Evolutionary conservation across 2,113 vertebrate genomes (phyloP), one percentile per base, ranked within the genome.

Genomic region (Rattus rattus): DNA sequence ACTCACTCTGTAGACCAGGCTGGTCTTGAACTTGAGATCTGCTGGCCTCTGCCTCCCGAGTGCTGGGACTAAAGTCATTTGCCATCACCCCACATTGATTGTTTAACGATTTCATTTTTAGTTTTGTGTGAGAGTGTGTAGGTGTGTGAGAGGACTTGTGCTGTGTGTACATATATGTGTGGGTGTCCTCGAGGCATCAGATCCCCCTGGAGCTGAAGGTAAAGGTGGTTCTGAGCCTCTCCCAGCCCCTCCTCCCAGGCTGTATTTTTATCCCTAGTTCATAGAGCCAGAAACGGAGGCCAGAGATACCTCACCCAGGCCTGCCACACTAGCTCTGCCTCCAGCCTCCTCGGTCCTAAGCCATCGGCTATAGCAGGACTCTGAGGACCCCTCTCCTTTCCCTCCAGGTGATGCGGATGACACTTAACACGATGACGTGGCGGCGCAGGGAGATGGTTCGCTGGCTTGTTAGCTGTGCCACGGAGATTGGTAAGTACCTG

Each of bases 351-450:
- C 13, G 9, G 39, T n/a, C n/a, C 63, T 65, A 19, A 47, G 39
- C 13, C 56, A 17, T 67, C 49, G 0, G 4, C 39, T 39, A 11
- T 2, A 47, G 81, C 63, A 14, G 39, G 59, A 47, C 47, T 52
- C 54, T 4, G 28, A 72, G 81, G 52, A 24, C 7, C 28, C 14
- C 2, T 12, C 11, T 39, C 59, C 12, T 5, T 0, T 0, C n/a
- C 4, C 43, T 26, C 0, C 77, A 98, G 98, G 98, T 98, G 47
- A 98, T 98, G 98, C 96, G 98, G 54, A 98, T 98, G 98, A 98
- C 98, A 0, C 91, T 98, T 73, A 98, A 96, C 47, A 98, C 98
- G 0, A 97, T 98, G 98, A 98, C 98, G 13, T 98, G 98, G 98
- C 89, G 98, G 36, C 86, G 86, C 86, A 72, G 86, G 36, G 86